Percentiles rank a stretch among this genome's conserved stretches.
Conservation (phyloP, 2,797 vertebrate genomes). For the Mormyrops boulengeri region DNA sequence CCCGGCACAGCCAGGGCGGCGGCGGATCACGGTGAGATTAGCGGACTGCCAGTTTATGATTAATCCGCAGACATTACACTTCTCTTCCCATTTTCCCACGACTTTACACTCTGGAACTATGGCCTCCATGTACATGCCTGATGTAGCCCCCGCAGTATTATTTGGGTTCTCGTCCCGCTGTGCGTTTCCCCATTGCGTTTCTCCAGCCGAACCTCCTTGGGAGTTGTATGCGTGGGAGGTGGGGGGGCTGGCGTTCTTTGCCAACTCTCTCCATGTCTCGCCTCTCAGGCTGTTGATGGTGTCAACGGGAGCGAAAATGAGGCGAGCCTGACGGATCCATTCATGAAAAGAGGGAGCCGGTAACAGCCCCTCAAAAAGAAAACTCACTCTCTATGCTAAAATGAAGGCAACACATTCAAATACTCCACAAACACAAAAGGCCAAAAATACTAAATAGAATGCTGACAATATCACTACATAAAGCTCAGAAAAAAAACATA, state of each 20-base stretch:
- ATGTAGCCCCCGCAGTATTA: neutral
- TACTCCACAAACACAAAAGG: neutral
- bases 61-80: slow-evolving; percentile 14
- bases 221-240: neutral
- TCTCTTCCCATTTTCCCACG: slow-evolving; percentile 18
- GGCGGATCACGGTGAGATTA: neutral
- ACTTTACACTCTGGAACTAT: slow-evolving; percentile 3
- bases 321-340: neutral
- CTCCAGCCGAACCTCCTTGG: neutral
- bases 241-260: neutral
- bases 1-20: neutral
- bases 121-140: neutral
- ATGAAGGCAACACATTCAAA: neutral
- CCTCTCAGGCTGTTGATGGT: neutral
- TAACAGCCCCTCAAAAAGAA: neutral
- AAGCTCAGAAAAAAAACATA: neutral
- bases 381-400: neutral
- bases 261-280: slow-evolving; percentile 1
- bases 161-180: neutral
- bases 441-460: slow-evolving; percentile 1
- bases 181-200: neutral
- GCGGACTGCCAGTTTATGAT: neutral
- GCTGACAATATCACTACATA: neutral
- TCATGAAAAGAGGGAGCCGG: neutral
- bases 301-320: neutral